A percentile compares a stretch with the other conserved stretches of the same genome.
Conservation (phyloP, 2,888 invertebrate genomes). For the Craniophora ligustri region DNA sequence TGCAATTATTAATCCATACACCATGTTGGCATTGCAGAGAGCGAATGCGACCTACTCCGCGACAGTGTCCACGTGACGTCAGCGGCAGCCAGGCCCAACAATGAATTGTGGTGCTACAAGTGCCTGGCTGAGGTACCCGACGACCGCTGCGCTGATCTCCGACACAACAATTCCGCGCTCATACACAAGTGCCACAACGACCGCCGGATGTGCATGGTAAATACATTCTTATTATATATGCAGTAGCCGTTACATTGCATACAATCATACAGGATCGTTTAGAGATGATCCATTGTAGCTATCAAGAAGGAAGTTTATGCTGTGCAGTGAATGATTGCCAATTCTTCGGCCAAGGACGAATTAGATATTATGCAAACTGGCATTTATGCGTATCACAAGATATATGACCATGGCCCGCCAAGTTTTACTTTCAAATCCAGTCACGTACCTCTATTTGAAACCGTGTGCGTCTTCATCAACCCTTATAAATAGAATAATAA, state of each 20-base stretch:
- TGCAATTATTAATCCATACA: too few species aligned
- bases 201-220: conserved; percentile 93
- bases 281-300: not conserved
- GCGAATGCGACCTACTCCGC: conserved; percentile 80
- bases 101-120: conserved; percentile 94
- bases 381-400: too few species aligned
- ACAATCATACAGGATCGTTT: not conserved
- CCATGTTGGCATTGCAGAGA: conserved; percentile 67
- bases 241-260: not conserved
- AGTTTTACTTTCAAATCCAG: too few species aligned
- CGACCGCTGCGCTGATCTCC: conserved; percentile 91
- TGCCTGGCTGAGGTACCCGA: conserved; percentile 94
- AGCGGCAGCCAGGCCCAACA: conserved; percentile 93
- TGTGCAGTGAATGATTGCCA: not conserved
- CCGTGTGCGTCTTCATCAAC: too few species aligned
- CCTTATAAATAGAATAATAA: too few species aligned
- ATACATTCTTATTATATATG: not conserved
- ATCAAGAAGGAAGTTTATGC: not conserved
- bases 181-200: conserved; percentile 93
- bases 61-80: conserved; percentile 93
- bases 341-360: too few species aligned
- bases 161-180: conserved; percentile 88
- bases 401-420: too few species aligned
- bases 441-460: too few species aligned
- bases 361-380: too few species aligned